Percentiles rank a stretch among this genome's conserved stretches.
phyloP scores from a whole-genome alignment of 2,113 vertebrate species.

The Seriola dumerili region DNA sequence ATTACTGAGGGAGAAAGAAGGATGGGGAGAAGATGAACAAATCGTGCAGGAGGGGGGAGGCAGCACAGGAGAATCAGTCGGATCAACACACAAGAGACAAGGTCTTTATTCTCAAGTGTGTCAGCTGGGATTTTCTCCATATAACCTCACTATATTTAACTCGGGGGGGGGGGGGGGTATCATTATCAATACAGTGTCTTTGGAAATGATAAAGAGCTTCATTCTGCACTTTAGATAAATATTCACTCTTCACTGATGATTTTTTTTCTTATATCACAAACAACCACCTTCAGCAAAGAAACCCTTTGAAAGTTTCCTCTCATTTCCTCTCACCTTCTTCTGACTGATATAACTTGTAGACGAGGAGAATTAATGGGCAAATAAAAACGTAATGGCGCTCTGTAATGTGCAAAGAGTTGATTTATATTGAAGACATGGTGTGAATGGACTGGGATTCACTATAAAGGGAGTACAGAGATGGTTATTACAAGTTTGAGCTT shows the following conservation, averaged over 20 bases:
- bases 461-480: too few species aligned
- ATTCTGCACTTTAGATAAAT: not conserved
- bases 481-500: too few species aligned
- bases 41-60: not conserved
- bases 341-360: constrained; percentile 9
- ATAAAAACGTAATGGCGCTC: constrained; percentile 20
- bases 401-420: constrained; percentile 13
- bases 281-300: not conserved
- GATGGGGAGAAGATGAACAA: constrained; percentile 7
- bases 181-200: not conserved
- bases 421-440: constrained; percentile 8
- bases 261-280: not conserved
- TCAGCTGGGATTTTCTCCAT: constrained; percentile 12
- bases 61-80: constrained; percentile 5
- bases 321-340: not conserved
- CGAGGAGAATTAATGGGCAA: not conserved
- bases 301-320: not conserved
- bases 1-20: constrained; percentile 16
- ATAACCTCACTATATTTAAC: constrained; percentile 10
- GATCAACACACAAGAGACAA: constrained; percentile 12
- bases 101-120: constrained; percentile 19
- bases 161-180: not conserved
- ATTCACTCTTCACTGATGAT: not conserved
- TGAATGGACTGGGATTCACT: not conserved
- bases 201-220: not conserved